A percentile compares a stretch with the other conserved stretches of the same genome.
phyloP scores from a whole-genome alignment of 2,113 vertebrate species.

The Strix aluco region DNA sequence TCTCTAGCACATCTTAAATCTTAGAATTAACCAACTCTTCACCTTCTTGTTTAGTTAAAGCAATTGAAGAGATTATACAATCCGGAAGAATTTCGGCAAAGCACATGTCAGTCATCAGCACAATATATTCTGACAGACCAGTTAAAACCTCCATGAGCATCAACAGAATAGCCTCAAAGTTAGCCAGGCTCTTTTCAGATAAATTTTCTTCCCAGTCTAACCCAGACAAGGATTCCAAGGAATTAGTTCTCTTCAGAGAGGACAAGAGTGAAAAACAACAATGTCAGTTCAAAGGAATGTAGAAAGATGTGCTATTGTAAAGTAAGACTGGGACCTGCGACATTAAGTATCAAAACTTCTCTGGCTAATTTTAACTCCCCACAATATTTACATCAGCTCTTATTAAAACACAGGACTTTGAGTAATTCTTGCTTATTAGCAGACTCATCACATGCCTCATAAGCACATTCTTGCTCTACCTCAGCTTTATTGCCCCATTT shows the following conservation, averaged over 20 bases:
- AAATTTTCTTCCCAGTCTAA: not conserved
- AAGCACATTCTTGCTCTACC: not conserved
- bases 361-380: not conserved
- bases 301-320: not conserved
- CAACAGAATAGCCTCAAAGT: not conserved
- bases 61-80: not conserved
- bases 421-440: not conserved
- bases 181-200: not conserved
- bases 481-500: not conserved
- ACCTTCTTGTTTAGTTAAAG: not conserved
- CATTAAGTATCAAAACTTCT: not conserved
- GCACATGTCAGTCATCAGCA: not conserved
- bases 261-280: not conserved
- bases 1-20: not conserved
- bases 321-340: not conserved
- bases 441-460: not conserved
- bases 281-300: not conserved
- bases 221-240: not conserved
- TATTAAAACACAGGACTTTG: not conserved
- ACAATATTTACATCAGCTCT: not conserved
- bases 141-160: not conserved
- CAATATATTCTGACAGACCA: not conserved
- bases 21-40: not conserved
- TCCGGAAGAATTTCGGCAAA: not conserved
- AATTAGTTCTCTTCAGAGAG: not conserved